phyloP scores from a whole-genome alignment of 2,888 invertebrate genomes.

The Aricia artaxerxes region DNA sequence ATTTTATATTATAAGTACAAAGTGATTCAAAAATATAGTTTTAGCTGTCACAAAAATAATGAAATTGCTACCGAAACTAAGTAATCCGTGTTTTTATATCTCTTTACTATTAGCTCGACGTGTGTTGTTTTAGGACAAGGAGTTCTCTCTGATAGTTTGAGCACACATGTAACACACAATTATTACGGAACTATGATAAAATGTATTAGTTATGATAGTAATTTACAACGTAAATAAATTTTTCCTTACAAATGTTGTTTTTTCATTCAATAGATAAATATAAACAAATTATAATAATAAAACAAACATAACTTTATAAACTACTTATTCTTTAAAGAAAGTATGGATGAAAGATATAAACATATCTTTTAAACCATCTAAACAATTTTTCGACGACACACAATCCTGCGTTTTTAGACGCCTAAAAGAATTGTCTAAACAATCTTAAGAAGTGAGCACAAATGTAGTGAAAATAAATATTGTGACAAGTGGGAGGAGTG shows the following conservation, averaged over 20 bases:
- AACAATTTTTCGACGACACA: neutral
- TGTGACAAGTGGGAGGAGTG: constrained; percentile 51
- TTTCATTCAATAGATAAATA: no score
- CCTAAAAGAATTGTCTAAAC: neutral
- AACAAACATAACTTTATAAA: no score
- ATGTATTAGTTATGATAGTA: neutral
- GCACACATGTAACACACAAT: neutral
- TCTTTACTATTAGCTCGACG: neutral
- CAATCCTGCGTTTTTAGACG: neutral
- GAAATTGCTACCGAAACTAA: neutral
- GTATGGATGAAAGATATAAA: neutral
- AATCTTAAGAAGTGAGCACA: neutral
- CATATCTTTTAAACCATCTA: neutral
- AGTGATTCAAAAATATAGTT: no score
- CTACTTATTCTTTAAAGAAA: neutral
- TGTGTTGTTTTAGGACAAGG: constrained; percentile 19
- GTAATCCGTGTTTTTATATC: neutral
- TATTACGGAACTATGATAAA: neutral
- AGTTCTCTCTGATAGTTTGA: neutral
- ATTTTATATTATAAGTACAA: no score
- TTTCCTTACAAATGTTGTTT: no score
- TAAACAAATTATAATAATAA: no score
- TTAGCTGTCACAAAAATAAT: neutral
- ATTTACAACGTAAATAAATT: no score
- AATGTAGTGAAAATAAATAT: constrained; percentile 33